Base-by-base conservation (phyloP, 2,888 invertebrate species). In the Oxyteleia sp. region DNA sequence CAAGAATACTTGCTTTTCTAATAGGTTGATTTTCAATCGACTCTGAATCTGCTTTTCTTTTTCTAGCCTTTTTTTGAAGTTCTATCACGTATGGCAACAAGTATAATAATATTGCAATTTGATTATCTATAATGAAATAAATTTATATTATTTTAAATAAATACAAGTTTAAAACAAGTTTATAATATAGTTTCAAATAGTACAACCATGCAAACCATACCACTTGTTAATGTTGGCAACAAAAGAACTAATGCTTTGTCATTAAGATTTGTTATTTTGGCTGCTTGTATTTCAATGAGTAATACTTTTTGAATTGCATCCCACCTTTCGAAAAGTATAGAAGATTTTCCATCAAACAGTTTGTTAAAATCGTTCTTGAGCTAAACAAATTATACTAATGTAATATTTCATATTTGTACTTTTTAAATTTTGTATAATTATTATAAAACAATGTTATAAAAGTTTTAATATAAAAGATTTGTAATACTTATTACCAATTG, bases 311-410 rank as follows among this genome's bases (percentile, higher is more conserved):
- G n/a, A 11, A 53, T 53, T 53, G n/a, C 15, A 8, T n/a, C 13
- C 29, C 53, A 53, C n/a, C 53, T 53, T 13, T 53, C 53, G 23
- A 53, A 26, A 4, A 29, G 15, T 20, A 3, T 29, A 5, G 29
- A 53, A 11, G 15, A 23, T 13, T 53, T 53, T 29, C 53, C 53
- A 53, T n/a, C 15, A n/a, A 53, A 53, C n/a, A 53, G 29, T 53
- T 53, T 53, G n/a, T 13, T 13, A 13, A 53, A 53, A 53, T 53
- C 29, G 26, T 26, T 26, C 26, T 26, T 26, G 26, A 26, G 26
- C 26, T 26, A 26, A 26, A 26, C 26, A 26, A 26, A 26, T 4
- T 26, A 26, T 26, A 26, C 26, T 26, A 26, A 26, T 26, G n/a
- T n/a, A 26, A 26, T 26, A 26, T 26, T 26, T 26, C 5, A 26